phyloP scores from a whole-genome alignment of 2,888 invertebrate genomes.

The Prosopocoilus inquinatus region DNA sequence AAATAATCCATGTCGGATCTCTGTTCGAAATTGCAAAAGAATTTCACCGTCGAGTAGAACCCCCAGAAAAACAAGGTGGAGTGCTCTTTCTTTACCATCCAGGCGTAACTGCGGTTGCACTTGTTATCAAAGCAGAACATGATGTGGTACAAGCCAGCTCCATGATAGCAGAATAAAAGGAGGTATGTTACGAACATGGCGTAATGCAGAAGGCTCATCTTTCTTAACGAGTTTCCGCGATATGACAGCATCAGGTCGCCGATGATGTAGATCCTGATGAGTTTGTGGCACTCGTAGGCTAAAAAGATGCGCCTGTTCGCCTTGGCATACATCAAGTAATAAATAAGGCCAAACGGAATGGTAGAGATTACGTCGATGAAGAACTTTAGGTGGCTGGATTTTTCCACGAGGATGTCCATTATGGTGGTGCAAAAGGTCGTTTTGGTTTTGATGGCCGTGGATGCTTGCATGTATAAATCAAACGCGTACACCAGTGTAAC shows the following conservation, averaged over 20 bases:
- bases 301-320: constrained; percentile 1
- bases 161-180: constrained; percentile 3
- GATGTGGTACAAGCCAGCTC: constrained; percentile 6
- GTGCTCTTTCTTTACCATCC: neutral
- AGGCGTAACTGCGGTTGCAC: neutral
- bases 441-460: constrained; percentile 31
- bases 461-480: constrained; percentile 30
- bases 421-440: constrained; percentile 21
- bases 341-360: constrained; percentile 22
- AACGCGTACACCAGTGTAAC: constrained; percentile 23
- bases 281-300: constrained; percentile 8
- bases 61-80: neutral
- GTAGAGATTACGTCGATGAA: constrained; percentile 26
- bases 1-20: neutral
- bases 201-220: neutral
- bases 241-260: neutral
- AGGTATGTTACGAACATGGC: constrained; percentile 11
- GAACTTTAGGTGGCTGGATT: constrained; percentile 18
- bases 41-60: constrained; percentile 6
- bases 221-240: no score
- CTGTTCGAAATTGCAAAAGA: constrained; percentile 11
- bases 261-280: constrained; percentile 13
- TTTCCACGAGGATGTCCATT: constrained; percentile 17
- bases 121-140: constrained; percentile 12
- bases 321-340: constrained; percentile 7